These are phyloP conservation scores for Carettochelys insculpta DNA, from an alignment of 2,113 vertebrate genomes.

Conservation along the genomic window DNA sequence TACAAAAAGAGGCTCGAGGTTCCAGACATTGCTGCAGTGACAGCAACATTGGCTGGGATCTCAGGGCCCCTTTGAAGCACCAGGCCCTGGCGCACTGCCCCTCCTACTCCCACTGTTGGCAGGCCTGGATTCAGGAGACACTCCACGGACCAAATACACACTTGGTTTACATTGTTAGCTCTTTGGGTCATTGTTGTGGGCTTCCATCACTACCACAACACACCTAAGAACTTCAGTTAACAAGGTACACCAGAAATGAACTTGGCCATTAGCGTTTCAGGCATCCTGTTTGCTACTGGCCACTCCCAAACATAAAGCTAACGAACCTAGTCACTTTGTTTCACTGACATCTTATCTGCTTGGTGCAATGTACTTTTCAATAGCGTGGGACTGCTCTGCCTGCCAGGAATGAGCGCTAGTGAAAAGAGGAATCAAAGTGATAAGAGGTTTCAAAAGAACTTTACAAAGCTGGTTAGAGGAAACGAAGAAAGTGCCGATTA, in stretches of 20 bases:
- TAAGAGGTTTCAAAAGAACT: not conserved
- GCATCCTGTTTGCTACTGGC: not conserved
- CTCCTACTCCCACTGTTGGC: too few species aligned
- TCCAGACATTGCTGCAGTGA: too few species aligned
- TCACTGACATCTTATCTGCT: not conserved
- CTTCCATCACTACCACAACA: rapidly evolving
- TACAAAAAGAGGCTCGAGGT: too few species aligned
- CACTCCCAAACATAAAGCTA: not conserved
- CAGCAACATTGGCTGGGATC: too few species aligned
- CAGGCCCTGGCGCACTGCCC: too few species aligned
- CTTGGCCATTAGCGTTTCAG: not conserved
- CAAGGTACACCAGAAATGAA: not conserved
- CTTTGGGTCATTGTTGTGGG: not conserved
- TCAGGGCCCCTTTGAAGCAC: too few species aligned
- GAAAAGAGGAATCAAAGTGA: not conserved
- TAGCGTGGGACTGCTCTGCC: not conserved
- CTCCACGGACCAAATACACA: rapidly evolving
- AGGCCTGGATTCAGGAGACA: rapidly evolving
- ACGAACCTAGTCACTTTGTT: not conserved
- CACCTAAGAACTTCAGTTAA: rapidly evolving
- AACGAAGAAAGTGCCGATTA: rapidly evolving
- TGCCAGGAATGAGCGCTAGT: not conserved
- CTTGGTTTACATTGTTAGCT: not conserved
- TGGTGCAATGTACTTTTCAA: not conserved
- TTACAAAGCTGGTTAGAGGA: not conserved